Conservation (phyloP, 2,797 vertebrate genomes). For the Lepilemur ruficaudatus region DNA sequence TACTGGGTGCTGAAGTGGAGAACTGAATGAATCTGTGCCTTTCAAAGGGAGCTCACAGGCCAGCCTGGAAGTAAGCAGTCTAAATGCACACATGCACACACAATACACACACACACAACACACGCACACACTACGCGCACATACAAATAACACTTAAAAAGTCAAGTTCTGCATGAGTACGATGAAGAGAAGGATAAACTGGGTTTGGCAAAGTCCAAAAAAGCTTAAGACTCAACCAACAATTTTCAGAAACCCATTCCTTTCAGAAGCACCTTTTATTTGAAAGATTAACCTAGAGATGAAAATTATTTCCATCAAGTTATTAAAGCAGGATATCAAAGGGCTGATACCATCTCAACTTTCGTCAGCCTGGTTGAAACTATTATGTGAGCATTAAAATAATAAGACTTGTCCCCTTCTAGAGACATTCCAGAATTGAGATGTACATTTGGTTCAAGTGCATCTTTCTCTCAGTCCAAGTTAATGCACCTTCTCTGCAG, state of each 20-base stretch:
- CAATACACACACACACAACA: background rate
- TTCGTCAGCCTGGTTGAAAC: background rate
- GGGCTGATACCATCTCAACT: background rate
- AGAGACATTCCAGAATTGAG: background rate
- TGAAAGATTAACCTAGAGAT: background rate
- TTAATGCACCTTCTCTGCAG: background rate
- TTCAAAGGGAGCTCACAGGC: background rate
- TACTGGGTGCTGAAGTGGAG: background rate
- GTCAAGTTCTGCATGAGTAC: background rate
- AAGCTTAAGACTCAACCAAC: background rate
- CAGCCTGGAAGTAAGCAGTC: background rate
- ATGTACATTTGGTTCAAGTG: background rate
- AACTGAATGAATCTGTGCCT: background rate
- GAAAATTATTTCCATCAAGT: background rate
- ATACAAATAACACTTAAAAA: background rate
- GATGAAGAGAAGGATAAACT: background rate
- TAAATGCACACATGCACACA: no score
- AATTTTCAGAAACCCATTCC: slow-evolving; percentile 13
- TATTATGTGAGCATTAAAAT: background rate
- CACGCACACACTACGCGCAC: background rate
- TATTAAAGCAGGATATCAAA: background rate
- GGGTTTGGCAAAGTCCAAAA: background rate
- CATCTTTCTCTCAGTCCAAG: background rate
- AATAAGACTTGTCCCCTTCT: background rate
- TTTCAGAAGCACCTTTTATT: background rate